Evolutionary conservation across 2,113 vertebrate genomes (phyloP), one percentile per base, ranked within the genome.

Genomic region (Thomomys bottae): DNA sequence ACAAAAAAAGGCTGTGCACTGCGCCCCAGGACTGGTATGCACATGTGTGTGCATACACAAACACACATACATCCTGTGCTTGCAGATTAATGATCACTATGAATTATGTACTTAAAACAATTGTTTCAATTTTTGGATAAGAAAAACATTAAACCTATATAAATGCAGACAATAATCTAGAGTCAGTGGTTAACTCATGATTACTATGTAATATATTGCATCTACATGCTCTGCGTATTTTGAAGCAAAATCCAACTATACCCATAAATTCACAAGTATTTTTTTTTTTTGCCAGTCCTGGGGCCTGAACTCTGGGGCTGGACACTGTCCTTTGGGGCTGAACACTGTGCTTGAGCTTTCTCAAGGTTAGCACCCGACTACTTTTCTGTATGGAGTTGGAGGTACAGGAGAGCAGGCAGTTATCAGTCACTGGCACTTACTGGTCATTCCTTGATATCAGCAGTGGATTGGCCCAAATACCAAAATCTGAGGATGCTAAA

Each of bases 201-300:
- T 24, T 64, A 40, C 59, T 86, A 89, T 38, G 45, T 73, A n/a
- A 82, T 5, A 73, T 49, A 12, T 11, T 42, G 11, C n/a, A 85
- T 3, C 36, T 57, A 49, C 28, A 54, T 8, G 7, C 38, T 17
- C 17, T 24, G 45, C 45, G 20, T 42, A 81, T 14, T 68, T 9
- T 88, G 34, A 90, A 71, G 23, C 21, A 91, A 93, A 88, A 72
- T 32, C 23, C 63, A 78, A 17, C 63, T 4, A 66, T 26, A 87
- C 42, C 10, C 34, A 89, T 45, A 42, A 71, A 45, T 72, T 30
- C 61, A 75, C 32, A 36, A 87, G 80, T 54, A 63, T 28, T 88
- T 86, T 21, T 32, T 17, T 49, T 83, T 45, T 54, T 54, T 45
- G 45, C 45, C 11, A 45, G 45, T 45, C 45, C 45, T 45, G 45